These are phyloP conservation scores for Apogon hyalosoma DNA, from an alignment of 2,797 vertebrate species.

Conservation along the genomic window DNA sequence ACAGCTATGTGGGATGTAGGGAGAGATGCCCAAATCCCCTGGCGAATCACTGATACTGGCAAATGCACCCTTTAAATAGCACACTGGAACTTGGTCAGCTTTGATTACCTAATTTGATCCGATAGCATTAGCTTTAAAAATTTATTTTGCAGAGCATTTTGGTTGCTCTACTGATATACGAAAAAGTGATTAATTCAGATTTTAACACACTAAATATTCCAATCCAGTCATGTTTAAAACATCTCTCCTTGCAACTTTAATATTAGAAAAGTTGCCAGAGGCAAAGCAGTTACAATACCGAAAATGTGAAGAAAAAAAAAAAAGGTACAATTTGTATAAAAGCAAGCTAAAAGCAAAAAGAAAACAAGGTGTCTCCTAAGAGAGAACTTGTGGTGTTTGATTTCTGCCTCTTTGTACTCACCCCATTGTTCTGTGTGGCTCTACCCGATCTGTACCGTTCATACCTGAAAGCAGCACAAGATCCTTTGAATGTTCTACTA, in stretches of 20 bases:
- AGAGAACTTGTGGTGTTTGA: constrained; percentile 14
- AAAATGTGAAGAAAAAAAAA: not conserved
- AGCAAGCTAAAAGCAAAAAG: constrained; percentile 16
- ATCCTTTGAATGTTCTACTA: constrained; percentile 27
- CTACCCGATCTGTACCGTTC: constrained; percentile 92
- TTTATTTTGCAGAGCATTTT: constrained; percentile 5
- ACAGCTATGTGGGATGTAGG: constrained; percentile 39
- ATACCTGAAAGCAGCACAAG: constrained; percentile 84
- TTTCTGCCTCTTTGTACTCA: constrained; percentile 80
- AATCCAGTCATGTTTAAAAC: constrained; percentile 4
- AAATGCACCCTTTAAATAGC: constrained; percentile 28
- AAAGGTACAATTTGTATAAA: not conserved
- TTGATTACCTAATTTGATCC: constrained; percentile 9
- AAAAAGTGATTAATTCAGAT: constrained; percentile 19
- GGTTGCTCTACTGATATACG: not conserved
- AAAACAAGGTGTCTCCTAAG: not conserved
- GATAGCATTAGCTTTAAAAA: not conserved
- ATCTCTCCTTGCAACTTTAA: not conserved
- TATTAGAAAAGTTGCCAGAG: constrained; percentile 3
- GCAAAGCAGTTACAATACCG: not conserved
- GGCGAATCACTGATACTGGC: constrained; percentile 28
- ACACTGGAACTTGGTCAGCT: constrained; percentile 20
- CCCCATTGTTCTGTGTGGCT: constrained; percentile 91
- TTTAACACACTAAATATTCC: not conserved
- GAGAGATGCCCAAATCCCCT: constrained; percentile 30